Evolutionary conservation across 2,113 vertebrate genomes (phyloP), one percentile per base, ranked within the genome.

Genomic region (Scomber japonicus): DNA sequence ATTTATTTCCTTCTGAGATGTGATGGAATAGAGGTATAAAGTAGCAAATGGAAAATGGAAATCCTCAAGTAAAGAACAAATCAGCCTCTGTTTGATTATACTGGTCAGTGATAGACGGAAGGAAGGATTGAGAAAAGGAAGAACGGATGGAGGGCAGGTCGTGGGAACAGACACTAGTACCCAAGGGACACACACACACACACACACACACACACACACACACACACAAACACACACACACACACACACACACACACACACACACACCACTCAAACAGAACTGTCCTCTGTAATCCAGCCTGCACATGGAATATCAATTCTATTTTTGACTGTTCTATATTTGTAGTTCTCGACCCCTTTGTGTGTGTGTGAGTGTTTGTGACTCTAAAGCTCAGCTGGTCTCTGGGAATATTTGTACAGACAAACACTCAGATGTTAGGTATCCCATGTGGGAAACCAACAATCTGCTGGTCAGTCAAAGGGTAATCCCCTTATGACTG

Each of bases 161-260:
- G 68, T 94, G 92, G 91, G 93, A 94, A 94, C 83, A 90, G 89
- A 92, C 90, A 90, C 66, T 75, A 40, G 44, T 63, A 70, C 90
- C 90, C 91, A 75, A 65, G 90, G 91, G 90, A 93, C 69, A 16
- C 61, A 54, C n/a, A 70, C 67, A 54, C 59, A 55, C 77, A 78
- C 71, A 68, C 76, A 69, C 59, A 80, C 79, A 72, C 49, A 85
- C 24, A 77, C 63, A 83, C 74, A 84, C 10, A 78, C 71, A 80
- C 79, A 72, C 49, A 85, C 24, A 77, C 63, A 83, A 71, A 84
- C 10, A 78, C 71, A 68, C 76, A 69, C 59, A 27, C 24, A 27
- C 24, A 27, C 24, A 27, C 24, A 27, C 24, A 27, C 24, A 27
- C 24, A 80, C 79, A 72, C 49, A 85, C 30, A 80, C 79, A 72